Base-by-base conservation (phyloP, 2,797 vertebrate species). In the Hylomyscus alleni region DNA sequence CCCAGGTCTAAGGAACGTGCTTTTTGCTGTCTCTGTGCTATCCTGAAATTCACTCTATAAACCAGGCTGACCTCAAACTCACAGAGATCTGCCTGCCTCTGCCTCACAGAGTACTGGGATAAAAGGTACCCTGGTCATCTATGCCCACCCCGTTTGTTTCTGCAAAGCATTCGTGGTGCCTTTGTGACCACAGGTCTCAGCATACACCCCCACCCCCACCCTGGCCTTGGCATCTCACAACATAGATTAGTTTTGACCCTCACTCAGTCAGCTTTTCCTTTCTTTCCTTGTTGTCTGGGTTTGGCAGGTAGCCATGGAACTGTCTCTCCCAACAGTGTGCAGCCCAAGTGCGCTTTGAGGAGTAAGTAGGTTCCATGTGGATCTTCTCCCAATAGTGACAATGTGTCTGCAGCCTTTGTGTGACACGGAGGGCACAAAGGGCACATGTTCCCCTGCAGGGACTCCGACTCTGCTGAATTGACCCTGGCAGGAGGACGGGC, bases 141-240 rank as follows among this genome's bases (percentile, higher is more conserved):
- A 3, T 22, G 7, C 19, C 13, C 50, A 22, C 11, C 10, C n/a
- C 2, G 7, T 56, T 31, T 8, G 24, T 37, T 86, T 93, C 91
- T 31, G 7, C 26, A 26, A 40, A 77, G 40, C 54, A 19, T 31
- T 12, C 1, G 0, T 34, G 3, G 0, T 34, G 3, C 9, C 52
- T 80, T 19, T 34, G 26, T 54, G 54, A 47, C 34, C 26, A 5
- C 77, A 22, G 50, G 77, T 29, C 24, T n/a, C 76, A 11, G 29
- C n/a, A 56, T 13, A 40, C 37, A 44, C 37, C 1, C n/a, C 0
- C 17, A 17, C 4, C 34, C 6, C 1, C 6, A 29, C 17, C 20
- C 54, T 1, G 26, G 26, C 54, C 76, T 88, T 29, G 13, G 22
- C 73, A 67, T 3, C 0, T 34, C 29, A 31, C 9, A 7, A 13